Percentiles rank a stretch among this genome's conserved stretches.
phyloP scores from a whole-genome alignment of 1,140 invertebrate species.

The Nomia melanderi region DNA sequence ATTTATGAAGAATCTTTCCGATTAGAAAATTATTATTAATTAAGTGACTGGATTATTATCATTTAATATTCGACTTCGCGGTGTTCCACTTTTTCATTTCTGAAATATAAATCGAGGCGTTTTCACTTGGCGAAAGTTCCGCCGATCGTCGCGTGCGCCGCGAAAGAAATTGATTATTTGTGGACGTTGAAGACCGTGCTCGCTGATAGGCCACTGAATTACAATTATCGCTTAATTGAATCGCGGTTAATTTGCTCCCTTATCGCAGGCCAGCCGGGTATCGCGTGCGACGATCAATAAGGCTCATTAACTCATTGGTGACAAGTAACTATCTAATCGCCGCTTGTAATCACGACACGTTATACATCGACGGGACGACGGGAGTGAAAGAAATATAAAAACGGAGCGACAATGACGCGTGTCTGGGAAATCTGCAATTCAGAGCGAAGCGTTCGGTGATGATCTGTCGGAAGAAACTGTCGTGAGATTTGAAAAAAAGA shows the following conservation, averaged over 20 bases:
- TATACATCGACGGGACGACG: neutral
- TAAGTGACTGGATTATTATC: no score
- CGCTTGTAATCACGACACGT: constrained; percentile 24
- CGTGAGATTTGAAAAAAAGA: neutral
- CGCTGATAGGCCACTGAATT: neutral
- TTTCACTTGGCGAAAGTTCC: neutral
- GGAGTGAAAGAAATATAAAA: neutral
- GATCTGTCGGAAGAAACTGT: neutral
- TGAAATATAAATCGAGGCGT: neutral
- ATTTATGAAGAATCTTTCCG: no score
- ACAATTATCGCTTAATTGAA: constrained; percentile 12
- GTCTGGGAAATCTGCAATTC: constrained; percentile 30
- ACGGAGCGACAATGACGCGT: neutral
- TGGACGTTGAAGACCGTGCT: neutral
- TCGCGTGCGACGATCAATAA: constrained; percentile 21
- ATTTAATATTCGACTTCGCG: no score
- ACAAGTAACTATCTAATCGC: constrained; percentile 34
- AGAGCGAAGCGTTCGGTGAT: neutral
- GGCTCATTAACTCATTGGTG: constrained; percentile 36
- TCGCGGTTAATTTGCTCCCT: constrained; percentile 9
- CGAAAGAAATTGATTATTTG: neutral
- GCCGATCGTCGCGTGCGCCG: neutral
- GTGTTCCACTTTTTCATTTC: neutral
- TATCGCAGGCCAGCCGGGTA: neutral
- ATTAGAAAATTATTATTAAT: no score